Percentiles rank a stretch among this genome's conserved stretches.
Conservation (phyloP, 2,888 invertebrate genomes). For the Parnassius apollo region DNA sequence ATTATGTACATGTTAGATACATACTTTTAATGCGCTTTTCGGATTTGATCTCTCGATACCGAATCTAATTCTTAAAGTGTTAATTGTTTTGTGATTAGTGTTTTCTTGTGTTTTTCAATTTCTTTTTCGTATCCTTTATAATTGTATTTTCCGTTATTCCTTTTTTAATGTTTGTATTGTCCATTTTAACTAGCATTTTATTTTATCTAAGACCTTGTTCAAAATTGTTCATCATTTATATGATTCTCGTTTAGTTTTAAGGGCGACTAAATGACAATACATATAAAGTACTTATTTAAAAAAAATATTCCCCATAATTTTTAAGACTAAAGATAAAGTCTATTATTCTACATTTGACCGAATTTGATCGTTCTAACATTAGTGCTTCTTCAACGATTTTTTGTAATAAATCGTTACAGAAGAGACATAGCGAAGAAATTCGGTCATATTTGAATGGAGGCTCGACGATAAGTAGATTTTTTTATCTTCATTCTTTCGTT, state of each 20-base stretch:
- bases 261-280: slow-evolving; percentile 80
- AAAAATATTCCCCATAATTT: slow-evolving; percentile 62
- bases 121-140: slow-evolving; percentile 21
- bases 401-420: slow-evolving; percentile 44
- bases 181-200: slow-evolving; percentile 12
- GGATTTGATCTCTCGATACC: slow-evolving; percentile 44
- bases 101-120: slow-evolving; percentile 34
- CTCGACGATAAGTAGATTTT: slow-evolving; percentile 18
- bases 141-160: slow-evolving; percentile 9
- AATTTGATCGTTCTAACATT: slow-evolving; percentile 27
- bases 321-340: slow-evolving; percentile 55
- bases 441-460: slow-evolving; percentile 37
- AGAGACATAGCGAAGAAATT: slow-evolving; percentile 42
- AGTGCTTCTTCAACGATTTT: slow-evolving; percentile 41
- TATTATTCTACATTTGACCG: slow-evolving; percentile 26
- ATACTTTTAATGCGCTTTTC: slow-evolving; percentile 11
- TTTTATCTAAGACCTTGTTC: slow-evolving; percentile 2
- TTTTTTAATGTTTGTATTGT: slow-evolving; percentile 11
- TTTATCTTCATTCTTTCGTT: slow-evolving; percentile 40
- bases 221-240: slow-evolving; percentile 48
- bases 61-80: slow-evolving; percentile 36
- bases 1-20: too few relatives aligned
- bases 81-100: slow-evolving; percentile 46
- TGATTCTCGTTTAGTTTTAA: slow-evolving; percentile 78
- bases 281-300: slow-evolving; percentile 71